Percentiles rank a stretch among this genome's conserved stretches.
phyloP scores from a whole-genome alignment of 2,113 vertebrate genomes.

The Gymnogyps californianus region DNA sequence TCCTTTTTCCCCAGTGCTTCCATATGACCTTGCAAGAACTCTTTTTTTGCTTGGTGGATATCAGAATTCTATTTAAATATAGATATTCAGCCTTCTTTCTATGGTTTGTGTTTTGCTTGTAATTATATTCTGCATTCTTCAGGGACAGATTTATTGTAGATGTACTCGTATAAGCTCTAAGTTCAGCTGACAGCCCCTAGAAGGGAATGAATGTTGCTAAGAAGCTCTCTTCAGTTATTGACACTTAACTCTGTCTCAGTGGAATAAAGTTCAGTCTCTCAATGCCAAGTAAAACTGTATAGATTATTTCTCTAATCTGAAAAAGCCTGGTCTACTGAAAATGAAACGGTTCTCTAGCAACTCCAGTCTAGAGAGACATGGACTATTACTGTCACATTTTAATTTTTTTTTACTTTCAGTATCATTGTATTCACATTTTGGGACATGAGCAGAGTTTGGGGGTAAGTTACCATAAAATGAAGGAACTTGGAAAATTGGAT shows the following conservation, averaged over 20 bases:
- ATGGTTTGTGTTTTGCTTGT: background rate
- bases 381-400: background rate
- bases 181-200: background rate
- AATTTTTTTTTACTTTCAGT: background rate
- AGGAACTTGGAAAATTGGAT: background rate
- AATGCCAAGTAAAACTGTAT: background rate
- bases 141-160: background rate
- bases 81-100: background rate
- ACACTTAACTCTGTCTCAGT: background rate
- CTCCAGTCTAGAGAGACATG: background rate
- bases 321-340: background rate
- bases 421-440: background rate
- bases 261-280: background rate
- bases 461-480: background rate
- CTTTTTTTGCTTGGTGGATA: background rate
- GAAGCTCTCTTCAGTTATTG: background rate
- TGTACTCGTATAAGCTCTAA: background rate
- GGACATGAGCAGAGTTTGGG: background rate
- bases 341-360: background rate
- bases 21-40: background rate
- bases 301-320: background rate
- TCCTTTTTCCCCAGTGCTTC: background rate
- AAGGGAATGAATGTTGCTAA: background rate
- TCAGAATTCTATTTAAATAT: background rate
- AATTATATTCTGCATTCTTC: background rate